Conservation (phyloP, 64 coral and sea anemone genomes). For the Pocillopora damicornis region DNA sequence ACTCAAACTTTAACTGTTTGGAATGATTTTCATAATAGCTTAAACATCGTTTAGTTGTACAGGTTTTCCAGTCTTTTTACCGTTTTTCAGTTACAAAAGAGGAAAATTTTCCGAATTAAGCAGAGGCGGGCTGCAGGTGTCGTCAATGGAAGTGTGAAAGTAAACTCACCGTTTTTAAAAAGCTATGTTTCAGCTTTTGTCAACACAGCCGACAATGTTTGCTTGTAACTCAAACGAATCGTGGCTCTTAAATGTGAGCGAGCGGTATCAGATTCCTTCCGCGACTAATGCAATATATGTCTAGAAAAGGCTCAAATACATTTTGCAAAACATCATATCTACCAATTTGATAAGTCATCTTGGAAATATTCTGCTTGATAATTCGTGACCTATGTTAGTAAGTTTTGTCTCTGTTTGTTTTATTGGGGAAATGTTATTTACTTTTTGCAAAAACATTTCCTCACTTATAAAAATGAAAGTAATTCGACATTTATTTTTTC, state of each 20-base stretch:
- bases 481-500: not conserved
- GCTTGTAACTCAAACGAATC: not conserved
- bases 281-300: not conserved
- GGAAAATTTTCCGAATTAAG: not conserved
- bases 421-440: not conserved
- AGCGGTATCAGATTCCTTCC: not conserved
- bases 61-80: not conserved
- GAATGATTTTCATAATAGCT: no score
- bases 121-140: not conserved
- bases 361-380: not conserved
- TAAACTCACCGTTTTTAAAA: not conserved
- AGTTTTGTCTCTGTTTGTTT: not conserved
- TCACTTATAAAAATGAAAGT: not conserved
- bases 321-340: no score
- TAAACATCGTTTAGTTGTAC: not conserved
- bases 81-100: not conserved
- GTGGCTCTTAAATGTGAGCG: not conserved
- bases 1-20: no score
- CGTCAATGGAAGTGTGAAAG: not conserved
- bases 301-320: no score
- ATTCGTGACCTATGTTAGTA: not conserved
- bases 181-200: not conserved
- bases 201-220: not conserved
- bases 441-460: not conserved
- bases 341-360: no score